Base-by-base conservation (phyloP, 2,113 vertebrate species). In the Larimichthys crocea region DNA sequence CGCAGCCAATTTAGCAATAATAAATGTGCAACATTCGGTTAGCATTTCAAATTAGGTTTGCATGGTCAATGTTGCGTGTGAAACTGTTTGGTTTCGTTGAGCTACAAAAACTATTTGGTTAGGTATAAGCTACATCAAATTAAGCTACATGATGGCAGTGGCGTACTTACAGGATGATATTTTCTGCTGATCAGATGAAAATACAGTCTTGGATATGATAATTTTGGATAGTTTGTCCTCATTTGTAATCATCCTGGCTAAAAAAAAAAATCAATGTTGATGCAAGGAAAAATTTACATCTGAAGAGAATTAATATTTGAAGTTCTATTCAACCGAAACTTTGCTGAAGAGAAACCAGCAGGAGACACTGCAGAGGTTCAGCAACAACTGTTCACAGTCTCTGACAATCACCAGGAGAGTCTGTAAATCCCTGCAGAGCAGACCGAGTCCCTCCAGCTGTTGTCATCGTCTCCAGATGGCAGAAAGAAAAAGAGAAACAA, bases 381-480 rank as follows among this genome's bases (percentile, higher is more conserved):
- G 56, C 55, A 76, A 75, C 70, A 83, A 74, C 44, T 48, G 52
- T 42, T 59, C 49, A 5, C n/a, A 14, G 70, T n/a, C 55, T 69
- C 49, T 24, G 57, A 65, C 40, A 20, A 53, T 26, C 64, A 55
- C 16, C 59, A 14, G 77, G 57, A 84, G 68, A 74, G 57, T 12
- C 35, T 68, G 76, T 48, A 40, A 63, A 63, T 80, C 61, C 76
- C 66, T 7, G 76, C 76, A 67, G 80, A 75, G 76, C 42, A 4
- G 10, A 71, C n/a, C 31, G 15, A 64, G 50, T 77, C 77, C 49
- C 79, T 79, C 70, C 82, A 82, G 82, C 82, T 79, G 76, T 59
- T 84, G 65, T 42, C 76, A n/a, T 31, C 12, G 20, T 79, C 68
- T 79, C 72, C 56, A 87, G 55, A 85, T 85, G 82, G 75, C 66